Conservation (phyloP, 2,113 vertebrate genomes). For the Nesogale talazaci region DNA sequence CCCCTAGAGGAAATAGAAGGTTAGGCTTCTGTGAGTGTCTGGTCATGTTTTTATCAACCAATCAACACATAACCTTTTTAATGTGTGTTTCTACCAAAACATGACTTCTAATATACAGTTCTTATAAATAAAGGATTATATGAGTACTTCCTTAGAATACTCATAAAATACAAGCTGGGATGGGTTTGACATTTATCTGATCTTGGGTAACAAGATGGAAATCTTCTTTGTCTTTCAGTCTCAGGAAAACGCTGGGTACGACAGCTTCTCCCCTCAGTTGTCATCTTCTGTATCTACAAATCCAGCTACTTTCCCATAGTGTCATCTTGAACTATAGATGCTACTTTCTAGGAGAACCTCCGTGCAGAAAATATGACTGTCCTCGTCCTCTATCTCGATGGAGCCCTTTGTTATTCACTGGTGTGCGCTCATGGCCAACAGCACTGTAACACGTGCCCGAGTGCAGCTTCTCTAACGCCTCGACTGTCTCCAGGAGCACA, state of each 20-base stretch:
- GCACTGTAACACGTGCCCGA: background rate
- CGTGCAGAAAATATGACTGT: background rate
- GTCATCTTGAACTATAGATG: background rate
- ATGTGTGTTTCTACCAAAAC: background rate
- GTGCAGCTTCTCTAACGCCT: background rate
- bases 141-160: background rate
- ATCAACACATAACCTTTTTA: background rate
- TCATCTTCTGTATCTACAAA: background rate
- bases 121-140: background rate
- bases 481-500: background rate
- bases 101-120: background rate
- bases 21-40: background rate
- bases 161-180: background rate
- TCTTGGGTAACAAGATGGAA: background rate
- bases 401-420: background rate
- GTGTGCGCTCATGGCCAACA: background rate
- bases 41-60: background rate
- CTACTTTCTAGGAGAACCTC: background rate
- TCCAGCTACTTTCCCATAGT: background rate
- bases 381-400: background rate
- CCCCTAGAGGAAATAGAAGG: background rate
- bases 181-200: background rate
- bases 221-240: background rate
- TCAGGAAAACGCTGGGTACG: background rate
- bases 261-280: background rate